Evolutionary conservation across 2,888 invertebrate genomes (phyloP).

Genomic region (Rhamnusium bicolor): DNA sequence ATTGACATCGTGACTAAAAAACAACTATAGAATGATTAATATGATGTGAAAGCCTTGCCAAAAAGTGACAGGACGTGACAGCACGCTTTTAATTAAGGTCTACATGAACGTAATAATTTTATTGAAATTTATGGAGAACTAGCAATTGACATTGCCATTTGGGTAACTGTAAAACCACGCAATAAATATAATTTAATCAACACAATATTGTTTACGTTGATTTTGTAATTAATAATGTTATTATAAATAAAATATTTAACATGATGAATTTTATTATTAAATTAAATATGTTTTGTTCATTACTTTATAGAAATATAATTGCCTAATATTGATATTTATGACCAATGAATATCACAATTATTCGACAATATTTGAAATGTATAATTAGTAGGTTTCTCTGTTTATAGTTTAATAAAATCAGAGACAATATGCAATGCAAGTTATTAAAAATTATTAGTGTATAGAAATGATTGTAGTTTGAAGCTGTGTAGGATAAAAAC

Average conservation of each 20-base stretch:
- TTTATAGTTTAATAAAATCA: neutral
- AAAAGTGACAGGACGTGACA: neutral
- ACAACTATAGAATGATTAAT: neutral
- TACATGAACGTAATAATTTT: neutral
- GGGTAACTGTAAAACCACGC: neutral
- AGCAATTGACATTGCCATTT: neutral
- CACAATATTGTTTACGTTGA: neutral
- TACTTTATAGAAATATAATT: neutral
- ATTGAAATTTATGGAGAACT: neutral
- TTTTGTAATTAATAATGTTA: neutral
- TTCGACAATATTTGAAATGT: neutral
- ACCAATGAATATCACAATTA: neutral
- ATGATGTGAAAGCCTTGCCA: neutral
- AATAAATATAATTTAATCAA: neutral
- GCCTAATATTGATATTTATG: neutral
- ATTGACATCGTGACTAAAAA: neutral
- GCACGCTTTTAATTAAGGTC: neutral
- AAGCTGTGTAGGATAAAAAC: too few species aligned
- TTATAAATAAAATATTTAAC: neutral
- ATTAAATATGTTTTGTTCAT: neutral
- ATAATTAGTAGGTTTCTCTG: too few species aligned
- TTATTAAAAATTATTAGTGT: neutral
- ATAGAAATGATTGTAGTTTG: neutral
- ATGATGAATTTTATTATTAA: neutral
- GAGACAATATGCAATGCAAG: neutral